Conservation (phyloP, 1,140 invertebrate species). For the Hirudo medicinalis region DNA sequence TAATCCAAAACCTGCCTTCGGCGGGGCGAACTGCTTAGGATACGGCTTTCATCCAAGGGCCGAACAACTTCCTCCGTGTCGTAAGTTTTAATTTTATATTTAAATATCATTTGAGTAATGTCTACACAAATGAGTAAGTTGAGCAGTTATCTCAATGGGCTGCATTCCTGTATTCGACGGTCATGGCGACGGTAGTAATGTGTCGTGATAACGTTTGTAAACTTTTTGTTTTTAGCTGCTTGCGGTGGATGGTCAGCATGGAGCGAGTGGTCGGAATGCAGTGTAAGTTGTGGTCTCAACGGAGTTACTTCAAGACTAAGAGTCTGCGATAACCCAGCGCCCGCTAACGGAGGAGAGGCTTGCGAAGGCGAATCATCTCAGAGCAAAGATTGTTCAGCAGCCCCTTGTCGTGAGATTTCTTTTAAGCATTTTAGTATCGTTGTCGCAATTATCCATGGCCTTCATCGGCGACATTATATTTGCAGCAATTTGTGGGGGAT, state of each 20-base stretch:
- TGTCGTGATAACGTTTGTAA: constrained; percentile 42
- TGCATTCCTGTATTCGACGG: constrained; percentile 49
- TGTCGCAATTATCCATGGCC: too few species aligned
- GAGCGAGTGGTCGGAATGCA: constrained; percentile 18
- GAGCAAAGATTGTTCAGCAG: constrained; percentile 7
- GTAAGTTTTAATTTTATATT: neutral
- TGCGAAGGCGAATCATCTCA: constrained; percentile 12
- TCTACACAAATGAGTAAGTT: too few species aligned
- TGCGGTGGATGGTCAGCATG: constrained; percentile 15
- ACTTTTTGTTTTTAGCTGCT: constrained; percentile 15
- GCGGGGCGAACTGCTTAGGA: constrained; percentile 37
- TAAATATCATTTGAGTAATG: too few species aligned
- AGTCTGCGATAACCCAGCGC: constrained; percentile 20
- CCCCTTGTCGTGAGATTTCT: constrained; percentile 1
- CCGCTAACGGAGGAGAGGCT: constrained; percentile 15
- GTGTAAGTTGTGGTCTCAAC: constrained; percentile 10
- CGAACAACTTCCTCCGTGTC: neutral
- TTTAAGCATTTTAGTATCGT: neutral
- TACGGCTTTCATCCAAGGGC: neutral
- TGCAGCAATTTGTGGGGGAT: constrained; percentile 23
- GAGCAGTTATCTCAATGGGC: constrained; percentile 38
- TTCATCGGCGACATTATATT: neutral
- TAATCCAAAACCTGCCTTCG: constrained; percentile 48
- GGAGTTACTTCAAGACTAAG: constrained; percentile 12
- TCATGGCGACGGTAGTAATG: constrained; percentile 53